These are phyloP conservation scores for Nothobranchius furzeri DNA, from an alignment of 2,113 vertebrate species.

Conservation along the genomic window DNA sequence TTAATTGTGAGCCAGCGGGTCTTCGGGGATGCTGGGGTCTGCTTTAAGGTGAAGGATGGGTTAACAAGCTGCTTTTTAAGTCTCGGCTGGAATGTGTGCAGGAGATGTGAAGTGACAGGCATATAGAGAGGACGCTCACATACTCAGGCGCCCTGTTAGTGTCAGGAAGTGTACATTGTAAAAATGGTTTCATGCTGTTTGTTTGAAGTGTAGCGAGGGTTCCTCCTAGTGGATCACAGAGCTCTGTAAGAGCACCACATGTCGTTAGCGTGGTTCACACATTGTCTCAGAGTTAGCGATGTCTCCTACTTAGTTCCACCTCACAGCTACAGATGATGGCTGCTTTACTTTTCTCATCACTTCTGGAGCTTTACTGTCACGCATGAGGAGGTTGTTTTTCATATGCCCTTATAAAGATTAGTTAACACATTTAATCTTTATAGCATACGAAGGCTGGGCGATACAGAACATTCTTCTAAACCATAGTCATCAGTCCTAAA, in stretches of 20 bases:
- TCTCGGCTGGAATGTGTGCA: constrained; percentile 59
- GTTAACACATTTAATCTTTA: too few relatives aligned
- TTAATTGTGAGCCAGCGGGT: constrained; percentile 7
- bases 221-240: constrained; percentile 48
- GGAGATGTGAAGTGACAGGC: constrained; percentile 56
- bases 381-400: too few relatives aligned
- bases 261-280: constrained; percentile 60
- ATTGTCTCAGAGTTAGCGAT: constrained; percentile 42
- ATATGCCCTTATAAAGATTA: too few relatives aligned
- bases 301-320: constrained; percentile 44
- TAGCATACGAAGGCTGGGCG: too few relatives aligned
- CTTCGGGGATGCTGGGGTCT: constrained; percentile 13
- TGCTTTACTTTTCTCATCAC: too few relatives aligned
- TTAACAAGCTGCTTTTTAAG: constrained; percentile 51
- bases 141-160: constrained; percentile 61
- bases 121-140: constrained; percentile 23
- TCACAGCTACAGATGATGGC: too few relatives aligned
- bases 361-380: background rate
- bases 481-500: too few relatives aligned
- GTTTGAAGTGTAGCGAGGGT: constrained; percentile 64
- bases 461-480: too few relatives aligned
- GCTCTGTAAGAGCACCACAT: constrained; percentile 41
- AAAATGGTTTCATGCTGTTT: constrained; percentile 49
- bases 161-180: constrained; percentile 70
- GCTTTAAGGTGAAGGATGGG: constrained; percentile 40